Conservation (phyloP, 1,140 invertebrate species). For the Spodoptera litura region DNA sequence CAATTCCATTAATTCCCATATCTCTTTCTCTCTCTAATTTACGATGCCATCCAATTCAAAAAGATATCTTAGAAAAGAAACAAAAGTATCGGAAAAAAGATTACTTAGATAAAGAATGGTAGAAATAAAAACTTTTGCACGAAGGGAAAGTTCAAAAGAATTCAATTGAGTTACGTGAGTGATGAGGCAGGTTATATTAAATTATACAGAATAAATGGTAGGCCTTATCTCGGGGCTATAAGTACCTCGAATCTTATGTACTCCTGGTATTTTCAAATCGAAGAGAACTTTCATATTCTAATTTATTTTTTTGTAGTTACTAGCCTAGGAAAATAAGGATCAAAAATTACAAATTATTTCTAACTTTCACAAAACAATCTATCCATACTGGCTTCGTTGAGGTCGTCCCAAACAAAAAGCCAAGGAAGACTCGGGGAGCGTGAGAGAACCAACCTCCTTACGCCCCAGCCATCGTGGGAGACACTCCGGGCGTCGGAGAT, state of each 20-base stretch:
- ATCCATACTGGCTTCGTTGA: too few relatives aligned
- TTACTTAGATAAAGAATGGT: conserved; percentile 21
- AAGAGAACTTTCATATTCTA: too few relatives aligned
- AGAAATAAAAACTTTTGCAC: conserved; percentile 29
- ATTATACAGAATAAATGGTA: conserved; percentile 24
- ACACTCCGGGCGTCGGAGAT: too few relatives aligned
- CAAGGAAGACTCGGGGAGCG: too few relatives aligned
- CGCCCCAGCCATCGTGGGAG: too few relatives aligned
- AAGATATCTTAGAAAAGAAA: conserved; percentile 22
- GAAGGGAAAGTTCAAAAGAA: conserved; percentile 17
- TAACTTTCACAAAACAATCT: too few relatives aligned
- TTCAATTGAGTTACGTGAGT: conserved; percentile 27
- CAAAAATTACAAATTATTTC: too few relatives aligned
- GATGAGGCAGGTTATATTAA: conserved; percentile 27
- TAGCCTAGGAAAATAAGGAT: too few relatives aligned
- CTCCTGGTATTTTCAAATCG: not conserved
- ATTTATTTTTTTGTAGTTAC: too few relatives aligned
- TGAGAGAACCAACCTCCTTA: too few relatives aligned
- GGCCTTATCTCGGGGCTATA: not conserved
- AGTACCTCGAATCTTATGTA: not conserved
- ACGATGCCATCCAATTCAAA: conserved; percentile 27
- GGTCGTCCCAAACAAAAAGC: too few relatives aligned
- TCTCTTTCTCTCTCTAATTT: not conserved
- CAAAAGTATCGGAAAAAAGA: conserved; percentile 32
- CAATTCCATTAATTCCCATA: too few relatives aligned